Evolutionary conservation across 2,797 vertebrate species (phyloP).

Genomic region (Mormyrops boulengeri): DNA sequence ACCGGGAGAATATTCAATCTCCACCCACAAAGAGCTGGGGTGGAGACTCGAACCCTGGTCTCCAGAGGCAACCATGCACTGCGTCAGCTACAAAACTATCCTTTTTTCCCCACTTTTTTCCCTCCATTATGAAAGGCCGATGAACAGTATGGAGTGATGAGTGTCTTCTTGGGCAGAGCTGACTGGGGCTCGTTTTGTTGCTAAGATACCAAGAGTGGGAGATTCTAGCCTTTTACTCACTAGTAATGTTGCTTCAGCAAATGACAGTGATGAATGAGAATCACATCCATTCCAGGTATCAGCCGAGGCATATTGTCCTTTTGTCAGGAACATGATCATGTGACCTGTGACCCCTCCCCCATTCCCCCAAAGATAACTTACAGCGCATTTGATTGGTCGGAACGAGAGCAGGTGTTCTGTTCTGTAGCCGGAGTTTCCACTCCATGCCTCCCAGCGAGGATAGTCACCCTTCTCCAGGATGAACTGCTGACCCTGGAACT

Average conservation of each 20-base stretch:
- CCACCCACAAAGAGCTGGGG: not conserved
- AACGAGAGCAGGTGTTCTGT: conserved; percentile 92
- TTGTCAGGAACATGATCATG: not conserved
- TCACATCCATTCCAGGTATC: not conserved
- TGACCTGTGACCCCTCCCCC: not conserved
- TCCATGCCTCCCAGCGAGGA: conserved; percentile 88
- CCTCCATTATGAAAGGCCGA: not conserved
- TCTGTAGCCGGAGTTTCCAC: conserved; percentile 85
- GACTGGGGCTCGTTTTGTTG: not conserved
- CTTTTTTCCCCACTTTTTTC: not conserved
- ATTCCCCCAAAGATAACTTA: conserved; percentile 52
- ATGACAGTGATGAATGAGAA: not conserved
- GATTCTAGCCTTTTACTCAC: not conserved
- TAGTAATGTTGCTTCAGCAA: not conserved
- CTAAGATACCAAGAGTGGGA: not conserved
- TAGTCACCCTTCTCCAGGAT: conserved; percentile 96
- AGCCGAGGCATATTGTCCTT: not conserved
- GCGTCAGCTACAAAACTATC: not conserved
- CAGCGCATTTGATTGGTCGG: conserved; percentile 83
- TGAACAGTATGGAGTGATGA: not conserved
- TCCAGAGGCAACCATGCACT: not conserved
- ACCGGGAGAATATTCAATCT: not conserved
- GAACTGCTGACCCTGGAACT: conserved; percentile 96
- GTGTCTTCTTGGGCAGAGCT: not conserved
- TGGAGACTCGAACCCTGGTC: not conserved